Conservation (phyloP, 1,140 invertebrate genomes). For the Achatina immaculata region DNA sequence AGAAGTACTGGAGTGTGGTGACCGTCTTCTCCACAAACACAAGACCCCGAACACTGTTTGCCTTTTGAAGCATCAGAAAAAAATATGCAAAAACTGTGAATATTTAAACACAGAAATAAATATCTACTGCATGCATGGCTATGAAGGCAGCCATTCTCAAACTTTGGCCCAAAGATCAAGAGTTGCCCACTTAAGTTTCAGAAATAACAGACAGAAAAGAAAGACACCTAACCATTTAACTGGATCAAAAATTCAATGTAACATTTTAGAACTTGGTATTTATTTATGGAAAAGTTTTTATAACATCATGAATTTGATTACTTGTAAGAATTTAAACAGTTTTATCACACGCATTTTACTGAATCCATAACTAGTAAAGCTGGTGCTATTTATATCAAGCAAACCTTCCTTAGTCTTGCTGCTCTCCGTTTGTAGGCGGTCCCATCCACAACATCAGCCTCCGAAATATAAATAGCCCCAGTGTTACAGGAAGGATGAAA, state of each 20-base stretch:
- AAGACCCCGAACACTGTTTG: slow-evolving; percentile 7
- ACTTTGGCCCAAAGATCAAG: too few species aligned
- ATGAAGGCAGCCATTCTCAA: too few species aligned
- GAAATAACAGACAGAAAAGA: too few species aligned
- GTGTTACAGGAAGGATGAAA: slow-evolving; percentile 22
- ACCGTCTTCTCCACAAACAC: slow-evolving; percentile 24
- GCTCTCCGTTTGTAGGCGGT: slow-evolving; percentile 9
- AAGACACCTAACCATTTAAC: too few species aligned
- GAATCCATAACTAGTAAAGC: too few species aligned
- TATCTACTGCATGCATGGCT: background rate
- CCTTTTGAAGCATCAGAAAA: background rate
- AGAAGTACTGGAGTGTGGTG: slow-evolving; percentile 18
- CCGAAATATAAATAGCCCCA: slow-evolving; percentile 8
- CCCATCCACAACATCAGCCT: slow-evolving; percentile 18
- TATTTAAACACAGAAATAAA: background rate
- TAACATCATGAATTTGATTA: too few species aligned
- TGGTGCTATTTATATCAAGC: background rate
- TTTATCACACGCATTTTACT: too few species aligned
- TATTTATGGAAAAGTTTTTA: too few species aligned
- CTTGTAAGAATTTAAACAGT: too few species aligned
- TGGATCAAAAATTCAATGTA: too few species aligned
- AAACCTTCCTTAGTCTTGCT: slow-evolving; percentile 27
- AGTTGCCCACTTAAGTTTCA: too few species aligned
- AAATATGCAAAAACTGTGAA: background rate
- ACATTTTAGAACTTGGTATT: too few species aligned